A percentile compares a stretch with the other conserved stretches of the same genome.
Evolutionary conservation across 2,113 vertebrate genomes (phyloP).

Genomic region (Corynorhinus townsendii): DNA sequence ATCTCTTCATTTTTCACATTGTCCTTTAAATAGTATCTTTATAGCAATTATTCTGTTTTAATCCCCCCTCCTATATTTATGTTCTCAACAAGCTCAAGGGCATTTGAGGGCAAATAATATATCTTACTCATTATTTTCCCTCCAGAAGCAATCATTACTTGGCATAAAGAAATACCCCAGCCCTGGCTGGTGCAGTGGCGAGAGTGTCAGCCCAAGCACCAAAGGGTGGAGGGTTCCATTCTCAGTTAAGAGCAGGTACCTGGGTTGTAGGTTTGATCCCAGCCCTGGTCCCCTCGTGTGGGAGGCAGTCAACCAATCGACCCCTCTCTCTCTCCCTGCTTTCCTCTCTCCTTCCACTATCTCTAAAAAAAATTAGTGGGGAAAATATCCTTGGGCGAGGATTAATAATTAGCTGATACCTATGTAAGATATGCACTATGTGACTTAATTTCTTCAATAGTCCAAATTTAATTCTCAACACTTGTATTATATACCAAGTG

Average conservation of each 20-base stretch:
- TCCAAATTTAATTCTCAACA: constrained; percentile 2
- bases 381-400: too few species aligned
- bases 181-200: too few species aligned
- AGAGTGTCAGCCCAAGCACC: too few species aligned
- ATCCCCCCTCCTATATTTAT: not conserved
- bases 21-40: constrained; percentile 5
- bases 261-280: too few species aligned
- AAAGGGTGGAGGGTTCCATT: too few species aligned
- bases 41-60: not conserved
- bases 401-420: not conserved
- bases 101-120: not conserved
- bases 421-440: not conserved
- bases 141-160: not conserved
- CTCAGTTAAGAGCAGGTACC: too few species aligned
- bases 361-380: too few species aligned
- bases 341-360: too few species aligned
- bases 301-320: too few species aligned
- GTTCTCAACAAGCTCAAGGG: not conserved
- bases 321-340: too few species aligned
- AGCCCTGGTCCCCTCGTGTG: too few species aligned
- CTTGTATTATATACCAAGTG: not conserved
- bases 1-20: not conserved
- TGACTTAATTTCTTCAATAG: not conserved
- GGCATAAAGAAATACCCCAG: not conserved
- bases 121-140: not conserved